phyloP scores from a whole-genome alignment of 1,140 invertebrate species.

The Cephus cinctus region DNA sequence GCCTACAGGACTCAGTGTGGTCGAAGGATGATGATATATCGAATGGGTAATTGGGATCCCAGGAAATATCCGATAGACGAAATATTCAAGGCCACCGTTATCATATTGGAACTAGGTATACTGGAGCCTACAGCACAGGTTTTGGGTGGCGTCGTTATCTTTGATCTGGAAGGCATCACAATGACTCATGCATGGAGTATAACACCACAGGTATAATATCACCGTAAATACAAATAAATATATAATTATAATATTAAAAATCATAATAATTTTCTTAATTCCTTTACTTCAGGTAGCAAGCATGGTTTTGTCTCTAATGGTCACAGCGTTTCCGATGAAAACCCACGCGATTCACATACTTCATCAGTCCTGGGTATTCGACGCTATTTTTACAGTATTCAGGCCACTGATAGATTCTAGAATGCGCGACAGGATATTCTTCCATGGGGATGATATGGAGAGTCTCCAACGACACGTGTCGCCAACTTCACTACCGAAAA shows the following conservation, averaged over 20 bases:
- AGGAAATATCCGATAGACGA: conserved; percentile 66
- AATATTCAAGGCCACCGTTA: conserved; percentile 70
- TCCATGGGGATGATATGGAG: conserved; percentile 73
- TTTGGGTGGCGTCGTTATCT: conserved; percentile 73
- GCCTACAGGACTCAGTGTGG: conserved; percentile 73
- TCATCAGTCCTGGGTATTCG: conserved; percentile 78
- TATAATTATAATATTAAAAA: conserved; percentile 4
- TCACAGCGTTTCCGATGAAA: conserved; percentile 71
- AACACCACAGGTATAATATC: conserved; percentile 59
- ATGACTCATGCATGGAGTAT: conserved; percentile 71
- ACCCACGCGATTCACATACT: conserved; percentile 75
- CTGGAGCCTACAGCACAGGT: conserved; percentile 73
- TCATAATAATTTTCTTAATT: background rate
- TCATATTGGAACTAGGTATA: conserved; percentile 70
- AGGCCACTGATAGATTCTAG: conserved; percentile 69
- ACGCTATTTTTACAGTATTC: conserved; percentile 74
- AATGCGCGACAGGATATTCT: conserved; percentile 71
- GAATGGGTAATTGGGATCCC: conserved; percentile 73
- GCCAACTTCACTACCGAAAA: conserved; percentile 69
- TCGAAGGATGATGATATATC: conserved; percentile 66
- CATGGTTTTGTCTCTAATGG: conserved; percentile 50
- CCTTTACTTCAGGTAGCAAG: conserved; percentile 38
- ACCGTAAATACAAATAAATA: background rate
- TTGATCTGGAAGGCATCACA: conserved; percentile 70
- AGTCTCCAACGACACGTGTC: conserved; percentile 74